Evolutionary conservation across 2,113 vertebrate genomes (phyloP).

Genomic region (Psephotus haematonotus): DNA sequence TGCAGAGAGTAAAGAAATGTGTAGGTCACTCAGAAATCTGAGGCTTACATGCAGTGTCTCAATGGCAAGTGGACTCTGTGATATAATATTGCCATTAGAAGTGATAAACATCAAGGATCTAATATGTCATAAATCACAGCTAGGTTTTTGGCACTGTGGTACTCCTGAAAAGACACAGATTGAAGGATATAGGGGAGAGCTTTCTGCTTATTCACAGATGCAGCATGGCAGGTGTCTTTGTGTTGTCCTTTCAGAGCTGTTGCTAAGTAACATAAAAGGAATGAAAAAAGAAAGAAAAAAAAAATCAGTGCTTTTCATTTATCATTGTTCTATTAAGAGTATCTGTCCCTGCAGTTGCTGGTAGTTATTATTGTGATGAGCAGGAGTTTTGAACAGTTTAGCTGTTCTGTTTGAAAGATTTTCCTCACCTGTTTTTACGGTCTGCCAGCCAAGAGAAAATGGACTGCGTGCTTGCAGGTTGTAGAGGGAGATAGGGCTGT

Average conservation of each 20-base stretch:
- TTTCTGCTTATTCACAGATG: conserved; percentile 25
- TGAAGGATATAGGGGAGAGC: not conserved
- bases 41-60: not conserved
- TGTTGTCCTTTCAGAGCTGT: conserved; percentile 33
- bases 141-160: not conserved
- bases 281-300: not conserved
- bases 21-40: not conserved
- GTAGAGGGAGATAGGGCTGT: conserved; percentile 92
- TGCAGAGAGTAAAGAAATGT: conserved; percentile 55
- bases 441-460: conserved; percentile 98
- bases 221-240: not conserved
- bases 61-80: not conserved
- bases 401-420: not conserved
- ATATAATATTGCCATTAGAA: not conserved
- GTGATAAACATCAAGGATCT: not conserved
- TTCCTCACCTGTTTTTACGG: conserved; percentile 90
- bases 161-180: conserved; percentile 8
- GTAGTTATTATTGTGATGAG: not conserved
- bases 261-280: not conserved
- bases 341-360: not conserved
- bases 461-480: conserved; percentile 95
- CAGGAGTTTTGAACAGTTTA: not conserved
- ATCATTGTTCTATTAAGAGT: not conserved
- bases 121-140: not conserved
- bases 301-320: conserved; percentile 13